Percentiles rank a stretch among this genome's conserved stretches.
phyloP scores from a whole-genome alignment of 2,113 vertebrate species.

The Oriolus oriolus region DNA sequence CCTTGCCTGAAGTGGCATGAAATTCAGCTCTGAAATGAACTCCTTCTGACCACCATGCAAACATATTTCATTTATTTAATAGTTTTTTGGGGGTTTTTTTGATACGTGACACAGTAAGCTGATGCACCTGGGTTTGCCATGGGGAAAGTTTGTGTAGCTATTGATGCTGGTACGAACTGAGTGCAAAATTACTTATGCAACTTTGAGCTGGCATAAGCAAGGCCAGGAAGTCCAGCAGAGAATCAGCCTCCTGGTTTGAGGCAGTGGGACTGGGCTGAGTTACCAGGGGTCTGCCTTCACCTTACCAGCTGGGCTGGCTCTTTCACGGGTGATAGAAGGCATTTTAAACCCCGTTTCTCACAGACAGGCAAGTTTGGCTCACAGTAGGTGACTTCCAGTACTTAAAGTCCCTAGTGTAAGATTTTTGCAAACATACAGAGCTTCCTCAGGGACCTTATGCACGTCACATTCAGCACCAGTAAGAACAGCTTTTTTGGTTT shows the following conservation, averaged over 20 bases:
- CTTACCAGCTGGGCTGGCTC: background rate
- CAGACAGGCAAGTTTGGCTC: accelerated
- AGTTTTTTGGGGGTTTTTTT: background rate
- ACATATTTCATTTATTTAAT: background rate
- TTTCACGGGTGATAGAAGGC: background rate
- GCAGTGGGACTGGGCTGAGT: background rate
- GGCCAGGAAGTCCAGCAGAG: background rate
- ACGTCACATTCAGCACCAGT: background rate
- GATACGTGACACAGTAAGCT: background rate
- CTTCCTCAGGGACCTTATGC: background rate
- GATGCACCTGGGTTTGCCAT: background rate
- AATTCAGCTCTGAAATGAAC: background rate
- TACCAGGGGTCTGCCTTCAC: background rate
- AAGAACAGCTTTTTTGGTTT: background rate
- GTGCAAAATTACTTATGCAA: background rate
- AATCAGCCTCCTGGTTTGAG: background rate
- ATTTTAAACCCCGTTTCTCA: background rate
- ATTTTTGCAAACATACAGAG: background rate
- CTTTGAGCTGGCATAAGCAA: background rate
- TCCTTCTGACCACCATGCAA: background rate
- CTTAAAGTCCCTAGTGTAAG: background rate
- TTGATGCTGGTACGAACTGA: background rate
- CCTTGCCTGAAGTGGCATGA: background rate
- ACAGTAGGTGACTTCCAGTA: background rate
- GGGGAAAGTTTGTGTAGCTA: background rate